phyloP scores from a whole-genome alignment of 2,888 invertebrate species.

The Germaria angustata region DNA sequence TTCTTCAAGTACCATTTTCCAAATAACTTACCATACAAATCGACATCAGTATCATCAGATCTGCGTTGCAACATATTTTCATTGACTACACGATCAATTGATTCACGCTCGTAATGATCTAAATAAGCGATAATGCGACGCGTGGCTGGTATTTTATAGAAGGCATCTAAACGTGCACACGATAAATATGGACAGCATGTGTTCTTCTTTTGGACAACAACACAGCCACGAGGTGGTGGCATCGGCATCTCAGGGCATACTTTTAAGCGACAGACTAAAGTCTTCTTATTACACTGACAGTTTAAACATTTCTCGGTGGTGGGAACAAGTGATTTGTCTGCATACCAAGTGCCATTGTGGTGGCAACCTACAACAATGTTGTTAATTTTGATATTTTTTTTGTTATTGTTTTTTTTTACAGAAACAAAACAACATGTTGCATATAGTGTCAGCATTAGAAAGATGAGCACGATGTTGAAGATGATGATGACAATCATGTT shows the following conservation, averaged over 20 bases:
- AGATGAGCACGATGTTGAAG: slow-evolving; percentile 1
- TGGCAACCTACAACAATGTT: slow-evolving; percentile 83
- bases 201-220: slow-evolving; percentile 84
- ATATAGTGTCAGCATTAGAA: neutral
- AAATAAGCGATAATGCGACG: slow-evolving; percentile 78
- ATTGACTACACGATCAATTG: slow-evolving; percentile 78
- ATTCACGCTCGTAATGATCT: slow-evolving; percentile 78
- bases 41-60: slow-evolving; percentile 78
- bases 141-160: slow-evolving; percentile 76
- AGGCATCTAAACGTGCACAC: slow-evolving; percentile 83
- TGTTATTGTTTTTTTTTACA: neutral
- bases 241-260: slow-evolving; percentile 88
- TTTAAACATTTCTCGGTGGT: slow-evolving; percentile 89
- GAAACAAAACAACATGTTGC: neutral
- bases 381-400: neutral
- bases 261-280: slow-evolving; percentile 87
- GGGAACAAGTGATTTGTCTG: slow-evolving; percentile 84
- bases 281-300: slow-evolving; percentile 87
- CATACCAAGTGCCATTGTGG: slow-evolving; percentile 86
- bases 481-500: slow-evolving; percentile 25
- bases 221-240: slow-evolving; percentile 88
- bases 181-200: slow-evolving; percentile 89
- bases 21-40: slow-evolving; percentile 72
- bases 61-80: slow-evolving; percentile 77
- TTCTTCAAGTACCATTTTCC: neutral